Evolutionary conservation across 2,888 invertebrate genomes (phyloP).

Genomic region (Dicranocentrus wangi): DNA sequence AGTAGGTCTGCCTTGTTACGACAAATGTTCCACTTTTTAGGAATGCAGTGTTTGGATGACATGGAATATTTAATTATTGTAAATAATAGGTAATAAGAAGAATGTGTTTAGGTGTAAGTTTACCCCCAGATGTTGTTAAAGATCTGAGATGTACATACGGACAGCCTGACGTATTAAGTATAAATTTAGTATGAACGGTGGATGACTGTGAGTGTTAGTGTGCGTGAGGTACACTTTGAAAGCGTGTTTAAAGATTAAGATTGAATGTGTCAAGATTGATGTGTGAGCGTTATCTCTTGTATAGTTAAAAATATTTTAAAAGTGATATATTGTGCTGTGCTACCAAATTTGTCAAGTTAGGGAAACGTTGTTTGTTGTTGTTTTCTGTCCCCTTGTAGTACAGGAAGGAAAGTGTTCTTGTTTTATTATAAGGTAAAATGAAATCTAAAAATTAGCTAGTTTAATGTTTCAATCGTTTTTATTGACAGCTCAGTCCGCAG

Average conservation of each 20-base stretch:
- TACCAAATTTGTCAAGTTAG: background rate
- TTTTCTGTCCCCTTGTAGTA: too few species aligned
- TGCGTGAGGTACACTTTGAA: constrained; percentile 59
- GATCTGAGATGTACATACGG: constrained; percentile 11
- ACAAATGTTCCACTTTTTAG: constrained; percentile 1
- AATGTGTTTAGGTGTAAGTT: constrained; percentile 31
- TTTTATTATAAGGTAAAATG: too few species aligned
- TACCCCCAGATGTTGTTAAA: background rate
- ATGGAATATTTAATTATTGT: constrained; percentile 25
- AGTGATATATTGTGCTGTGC: background rate
- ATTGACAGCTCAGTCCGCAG: too few species aligned
- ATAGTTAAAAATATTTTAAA: background rate
- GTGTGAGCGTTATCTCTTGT: background rate
- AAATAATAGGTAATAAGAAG: constrained; percentile 48
- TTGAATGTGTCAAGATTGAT: constrained; percentile 48
- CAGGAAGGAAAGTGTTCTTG: too few species aligned
- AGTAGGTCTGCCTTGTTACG: too few species aligned
- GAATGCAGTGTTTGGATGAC: constrained; percentile 26
- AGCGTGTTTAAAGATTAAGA: constrained; percentile 32
- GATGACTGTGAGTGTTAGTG: constrained; percentile 58
- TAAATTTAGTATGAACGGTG: constrained; percentile 62
- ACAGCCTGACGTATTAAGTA: too few species aligned
- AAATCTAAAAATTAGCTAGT: too few species aligned
- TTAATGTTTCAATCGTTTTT: too few species aligned
- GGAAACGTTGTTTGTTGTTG: too few species aligned